Conservation (phyloP, 2,113 vertebrate genomes). For the Chroicocephalus ridibundus region DNA sequence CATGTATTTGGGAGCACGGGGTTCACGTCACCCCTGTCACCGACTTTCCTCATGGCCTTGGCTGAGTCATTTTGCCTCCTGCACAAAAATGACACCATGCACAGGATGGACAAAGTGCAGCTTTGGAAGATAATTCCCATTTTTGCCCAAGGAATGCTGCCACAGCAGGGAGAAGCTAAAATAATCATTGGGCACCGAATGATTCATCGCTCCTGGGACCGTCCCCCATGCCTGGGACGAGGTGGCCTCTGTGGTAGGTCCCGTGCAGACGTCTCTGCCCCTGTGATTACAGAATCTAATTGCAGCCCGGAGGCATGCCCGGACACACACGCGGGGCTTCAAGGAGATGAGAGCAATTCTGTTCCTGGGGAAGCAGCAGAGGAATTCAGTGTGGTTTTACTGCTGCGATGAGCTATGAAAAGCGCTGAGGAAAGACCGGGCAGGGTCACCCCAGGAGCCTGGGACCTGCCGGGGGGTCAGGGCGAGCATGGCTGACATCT, state of each 20-base stretch:
- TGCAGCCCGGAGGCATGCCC: not conserved
- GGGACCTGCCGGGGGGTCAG: not conserved
- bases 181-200: not conserved
- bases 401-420: not conserved
- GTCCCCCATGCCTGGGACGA: accelerated
- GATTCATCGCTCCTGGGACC: not conserved
- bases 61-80: not conserved
- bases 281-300: not conserved
- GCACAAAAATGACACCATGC: not conserved
- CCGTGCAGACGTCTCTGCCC: not conserved
- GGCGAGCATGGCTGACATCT: not conserved
- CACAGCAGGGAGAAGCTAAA: conserved; percentile 1
- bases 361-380: not conserved
- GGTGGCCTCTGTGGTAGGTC: conserved; percentile 5
- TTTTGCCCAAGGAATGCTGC: not conserved
- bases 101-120: accelerated
- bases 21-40: not conserved
- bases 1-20: not conserved
- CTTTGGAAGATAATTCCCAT: not conserved
- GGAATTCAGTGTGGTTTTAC: not conserved
- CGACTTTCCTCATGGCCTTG: accelerated
- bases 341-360: not conserved
- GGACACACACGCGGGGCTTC: accelerated
- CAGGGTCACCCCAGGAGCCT: not conserved
- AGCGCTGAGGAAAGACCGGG: accelerated